A percentile compares a stretch with the other conserved stretches of the same genome.
Evolutionary conservation across 2,797 vertebrate species (phyloP).

Genomic region (Macroramphosus scolopax): DNA sequence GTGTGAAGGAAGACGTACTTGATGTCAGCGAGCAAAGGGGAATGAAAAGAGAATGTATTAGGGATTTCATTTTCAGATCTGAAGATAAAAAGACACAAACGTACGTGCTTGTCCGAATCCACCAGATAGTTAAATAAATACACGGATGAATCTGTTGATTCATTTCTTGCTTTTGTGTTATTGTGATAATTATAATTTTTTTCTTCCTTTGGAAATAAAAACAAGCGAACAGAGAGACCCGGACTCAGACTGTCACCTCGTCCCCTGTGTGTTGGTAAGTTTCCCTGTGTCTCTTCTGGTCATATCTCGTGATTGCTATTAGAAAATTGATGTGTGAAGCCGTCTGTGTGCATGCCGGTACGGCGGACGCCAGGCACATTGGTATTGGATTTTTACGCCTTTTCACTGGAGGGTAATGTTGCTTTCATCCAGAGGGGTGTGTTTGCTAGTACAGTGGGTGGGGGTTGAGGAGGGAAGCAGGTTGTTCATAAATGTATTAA

Average conservation of each 20-base stretch:
- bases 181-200: too few relatives aligned
- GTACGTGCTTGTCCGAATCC: slow-evolving; percentile 38
- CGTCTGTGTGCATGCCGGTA: slow-evolving; percentile 52
- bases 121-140: slow-evolving; percentile 51
- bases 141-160: too few relatives aligned
- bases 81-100: background rate
- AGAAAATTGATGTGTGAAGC: slow-evolving; percentile 58
- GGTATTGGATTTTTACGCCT: slow-evolving; percentile 60
- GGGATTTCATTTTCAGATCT: too few relatives aligned
- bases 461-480: background rate
- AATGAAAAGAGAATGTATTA: slow-evolving; percentile 8
- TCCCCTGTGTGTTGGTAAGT: slow-evolving; percentile 3
- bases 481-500: slow-evolving; percentile 13
- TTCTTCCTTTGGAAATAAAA: too few relatives aligned
- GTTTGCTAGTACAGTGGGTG: slow-evolving; percentile 8
- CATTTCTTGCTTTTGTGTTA: too few relatives aligned
- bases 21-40: slow-evolving; percentile 11
- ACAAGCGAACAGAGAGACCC: too few relatives aligned
- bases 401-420: slow-evolving; percentile 57
- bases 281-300: slow-evolving; percentile 18
- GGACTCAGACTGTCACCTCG: slow-evolving; percentile 4
- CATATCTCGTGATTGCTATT: slow-evolving; percentile 49
- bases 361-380: slow-evolving; percentile 40
- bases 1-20: background rate
- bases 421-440: slow-evolving; percentile 42